Evolutionary conservation across 2,888 invertebrate genomes (phyloP), one percentile per base, ranked within the genome.

Genomic region (Synergus laeviventris): DNA sequence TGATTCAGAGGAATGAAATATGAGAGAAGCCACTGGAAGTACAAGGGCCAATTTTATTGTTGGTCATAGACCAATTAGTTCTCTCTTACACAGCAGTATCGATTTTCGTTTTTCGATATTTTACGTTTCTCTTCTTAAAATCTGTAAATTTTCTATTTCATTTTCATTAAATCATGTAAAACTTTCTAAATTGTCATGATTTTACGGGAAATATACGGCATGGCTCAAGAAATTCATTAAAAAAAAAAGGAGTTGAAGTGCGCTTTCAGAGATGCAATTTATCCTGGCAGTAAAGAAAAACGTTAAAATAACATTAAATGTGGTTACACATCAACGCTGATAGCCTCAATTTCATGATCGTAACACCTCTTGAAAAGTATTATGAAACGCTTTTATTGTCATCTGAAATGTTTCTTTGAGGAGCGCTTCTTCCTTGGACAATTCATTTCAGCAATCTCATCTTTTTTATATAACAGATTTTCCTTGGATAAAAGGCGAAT

Each of bases 11-110:
- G 62, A 74, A 78, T 78, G 79, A 77, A 56, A 39, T n/a, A 18
- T 21, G 54, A 31, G 45, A 74, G 76, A 70, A 49, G 45, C 21
- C 21, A 64, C n/a, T 16, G 31, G 31, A 70, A 74, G 79, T 66
- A 76, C 70, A 75, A 74, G 78, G 75, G 45, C 79, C 74, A 79
- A 80, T n/a, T n/a, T n/a, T n/a, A n/a, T 78, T 75, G 80, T 79
- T 83, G 83, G 83, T 81, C 74, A 76, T 60, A 42, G 76, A 82
- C 83, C 83, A 82, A 81, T 78, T 78, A 74, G 73, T 73, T 60
- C 66, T 36, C 66, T 59, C 60, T 4, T 73, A 49, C 70, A 31
- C 49, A 70, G 31, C 70, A 31, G 49, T 70, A 49, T 70, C 36
- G 49, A 70, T 70, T 49, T 49, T 5, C 49, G 31, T 66, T 66